Conservation (phyloP, 2,888 invertebrate genomes). For the Drosophila lacicola region DNA sequence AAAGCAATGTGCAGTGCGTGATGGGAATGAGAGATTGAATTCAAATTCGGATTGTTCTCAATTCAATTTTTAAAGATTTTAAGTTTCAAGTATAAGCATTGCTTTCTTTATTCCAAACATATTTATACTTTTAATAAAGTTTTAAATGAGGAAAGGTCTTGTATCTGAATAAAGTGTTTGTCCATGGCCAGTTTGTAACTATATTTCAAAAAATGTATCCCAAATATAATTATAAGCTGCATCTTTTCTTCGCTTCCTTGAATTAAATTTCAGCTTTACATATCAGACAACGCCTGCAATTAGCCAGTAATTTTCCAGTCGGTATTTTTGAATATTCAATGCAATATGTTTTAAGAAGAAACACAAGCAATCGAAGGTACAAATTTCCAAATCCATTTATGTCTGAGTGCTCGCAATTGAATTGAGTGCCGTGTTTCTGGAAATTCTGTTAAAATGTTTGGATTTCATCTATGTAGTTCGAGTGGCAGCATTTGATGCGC, state of each 20-base stretch:
- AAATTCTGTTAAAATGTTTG: conserved; percentile 25
- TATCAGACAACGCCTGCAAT: conserved; percentile 32
- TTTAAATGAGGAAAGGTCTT: too few relatives aligned
- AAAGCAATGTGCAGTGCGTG: conserved; percentile 18
- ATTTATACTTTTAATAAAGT: background rate
- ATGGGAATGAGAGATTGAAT: conserved; percentile 31
- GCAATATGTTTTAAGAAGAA: conserved; percentile 7
- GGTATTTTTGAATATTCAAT: conserved; percentile 9
- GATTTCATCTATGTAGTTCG: conserved; percentile 12
- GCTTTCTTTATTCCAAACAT: background rate
- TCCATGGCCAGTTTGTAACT: background rate
- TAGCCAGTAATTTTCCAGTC: conserved; percentile 16
- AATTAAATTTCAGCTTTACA: background rate
- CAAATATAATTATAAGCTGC: too few relatives aligned
- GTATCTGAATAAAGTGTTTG: too few relatives aligned
- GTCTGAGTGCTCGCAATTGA: conserved; percentile 18
- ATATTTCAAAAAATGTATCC: background rate
- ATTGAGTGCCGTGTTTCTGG: conserved; percentile 34
- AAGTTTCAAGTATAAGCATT: background rate
- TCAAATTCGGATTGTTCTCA: conserved; percentile 1
- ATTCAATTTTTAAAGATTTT: conserved; percentile 9
- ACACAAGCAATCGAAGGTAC: background rate
- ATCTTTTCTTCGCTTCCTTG: background rate
- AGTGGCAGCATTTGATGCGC: conserved; percentile 27
- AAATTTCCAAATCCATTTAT: background rate